Base-by-base conservation (phyloP, 2,797 vertebrate species). In the Enteromius treurensis region DNA sequence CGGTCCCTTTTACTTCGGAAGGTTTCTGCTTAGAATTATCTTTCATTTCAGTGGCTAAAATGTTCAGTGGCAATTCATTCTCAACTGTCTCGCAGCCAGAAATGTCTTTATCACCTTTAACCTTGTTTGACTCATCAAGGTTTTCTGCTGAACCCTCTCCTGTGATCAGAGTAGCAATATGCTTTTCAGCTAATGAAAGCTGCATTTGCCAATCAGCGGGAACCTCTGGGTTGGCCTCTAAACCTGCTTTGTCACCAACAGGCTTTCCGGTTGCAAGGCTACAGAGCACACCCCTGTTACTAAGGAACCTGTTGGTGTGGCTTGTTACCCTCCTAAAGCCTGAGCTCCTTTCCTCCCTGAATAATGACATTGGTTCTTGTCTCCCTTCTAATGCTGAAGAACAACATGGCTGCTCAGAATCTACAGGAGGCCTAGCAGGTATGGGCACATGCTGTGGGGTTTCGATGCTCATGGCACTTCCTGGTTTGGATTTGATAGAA, bases 321-420 rank as follows among this genome's bases (percentile, higher is more conserved):
- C 79, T 87, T 65, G 82, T 62, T 78, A 87, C 64, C 76, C 75
- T 80, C n/a, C 80, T 70, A 83, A 88, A 87, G 17, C 88, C 88
- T 60, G 84, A 70, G 62, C 81, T 87, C 64, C 68, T 87, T 42
- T 87, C 89, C 21, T 88, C 89, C 32, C 64, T 86, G 82, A 88
- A 85, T 80, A 86, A 81, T 86, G 89, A 74, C 34, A 77, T 23
- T 32, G 85, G 83, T 51, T 90, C 88, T 77, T 84, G 85, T 71
- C 70, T 87, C 6, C 70, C 74, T 32, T 87, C 88, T 68, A 84
- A 76, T 86, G 80, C 49, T 83, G 84, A 85, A 4, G 80, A 88
- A 78, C 93, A 94, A 83, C 93, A 94, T n/a, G 94, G 94, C 77
- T 94, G 93, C 81, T 94, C 93, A 42, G 90, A 91, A 81, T 94